Percentiles rank a stretch among this genome's conserved stretches.
These are phyloP conservation scores for Patella caerulea DNA, from an alignment of 2,888 invertebrate genomes.

Conservation along the genomic window DNA sequence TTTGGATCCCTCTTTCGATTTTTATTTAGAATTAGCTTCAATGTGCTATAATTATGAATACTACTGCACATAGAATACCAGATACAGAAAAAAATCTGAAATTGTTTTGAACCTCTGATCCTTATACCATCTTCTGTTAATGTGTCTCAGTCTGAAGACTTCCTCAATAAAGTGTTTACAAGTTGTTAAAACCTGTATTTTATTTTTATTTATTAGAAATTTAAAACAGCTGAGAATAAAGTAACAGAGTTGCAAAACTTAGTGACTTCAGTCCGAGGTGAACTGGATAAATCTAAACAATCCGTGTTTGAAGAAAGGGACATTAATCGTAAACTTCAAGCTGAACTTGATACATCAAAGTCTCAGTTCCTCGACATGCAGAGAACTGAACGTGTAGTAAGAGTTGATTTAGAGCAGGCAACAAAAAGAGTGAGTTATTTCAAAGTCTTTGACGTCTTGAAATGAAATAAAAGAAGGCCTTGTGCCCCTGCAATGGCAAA, in stretches of 20 bases:
- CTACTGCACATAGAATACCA: too few species aligned
- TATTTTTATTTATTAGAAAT: constrained; percentile 56
- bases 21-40: too few species aligned
- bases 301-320: constrained; percentile 58
- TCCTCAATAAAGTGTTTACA: background rate
- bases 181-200: background rate
- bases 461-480: too few species aligned
- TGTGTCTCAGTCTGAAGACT: too few species aligned
- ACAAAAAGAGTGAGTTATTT: constrained; percentile 61
- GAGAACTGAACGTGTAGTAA: constrained; percentile 66
- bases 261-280: constrained; percentile 57
- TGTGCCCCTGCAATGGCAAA: too few species aligned
- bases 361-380: constrained; percentile 65
- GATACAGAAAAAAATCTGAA: too few species aligned
- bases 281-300: constrained; percentile 61
- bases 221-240: constrained; percentile 66
- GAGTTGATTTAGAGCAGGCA: constrained; percentile 67
- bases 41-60: too few species aligned
- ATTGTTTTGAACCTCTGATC: too few species aligned
- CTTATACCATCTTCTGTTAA: too few species aligned
- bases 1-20: too few species aligned
- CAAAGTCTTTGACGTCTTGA: too few species aligned
- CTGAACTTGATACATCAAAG: constrained; percentile 56
- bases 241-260: constrained; percentile 61
- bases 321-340: constrained; percentile 56